These are phyloP conservation scores for Megalops cyprinoides DNA, from an alignment of 2,797 vertebrate species.

Conservation along the genomic window DNA sequence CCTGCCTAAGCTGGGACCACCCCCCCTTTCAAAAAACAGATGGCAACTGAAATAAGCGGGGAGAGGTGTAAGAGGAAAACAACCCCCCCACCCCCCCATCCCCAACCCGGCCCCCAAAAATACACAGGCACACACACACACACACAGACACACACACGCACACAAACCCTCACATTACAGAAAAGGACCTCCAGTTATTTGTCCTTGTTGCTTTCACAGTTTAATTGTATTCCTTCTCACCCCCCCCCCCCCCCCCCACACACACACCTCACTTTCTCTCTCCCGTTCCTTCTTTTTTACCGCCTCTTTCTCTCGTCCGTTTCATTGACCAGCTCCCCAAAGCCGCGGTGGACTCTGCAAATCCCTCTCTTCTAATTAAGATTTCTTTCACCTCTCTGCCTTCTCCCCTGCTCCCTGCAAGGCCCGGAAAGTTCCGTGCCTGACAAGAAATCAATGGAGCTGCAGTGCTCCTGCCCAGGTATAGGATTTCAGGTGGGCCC, in stretches of 20 bases:
- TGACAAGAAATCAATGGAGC: conserved; percentile 78
- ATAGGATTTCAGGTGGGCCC: conserved; percentile 78
- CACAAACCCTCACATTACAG: background rate
- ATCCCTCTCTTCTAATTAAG: conserved; percentile 20
- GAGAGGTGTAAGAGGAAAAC: no score
- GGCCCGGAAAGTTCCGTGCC: conserved; percentile 63
- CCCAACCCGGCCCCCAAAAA: no score
- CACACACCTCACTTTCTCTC: background rate
- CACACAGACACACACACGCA: no score
- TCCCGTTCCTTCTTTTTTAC: background rate
- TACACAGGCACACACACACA: no score
- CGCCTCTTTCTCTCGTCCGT: background rate
- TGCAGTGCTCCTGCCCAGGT: conserved; percentile 67
- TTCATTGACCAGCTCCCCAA: conserved; percentile 19
- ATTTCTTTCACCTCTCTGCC: conserved; percentile 10
- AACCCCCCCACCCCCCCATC: no score
- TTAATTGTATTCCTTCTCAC: background rate
- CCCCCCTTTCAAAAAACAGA: no score
- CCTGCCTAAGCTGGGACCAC: background rate
- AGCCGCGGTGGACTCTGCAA: background rate
- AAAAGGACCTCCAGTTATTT: no score
- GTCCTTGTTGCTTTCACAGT: background rate
- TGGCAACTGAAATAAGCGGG: no score
- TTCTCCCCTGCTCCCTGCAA: background rate
- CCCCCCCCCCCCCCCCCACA: background rate